phyloP scores from a whole-genome alignment of 2,888 invertebrate species.

The Agrilus mali region DNA sequence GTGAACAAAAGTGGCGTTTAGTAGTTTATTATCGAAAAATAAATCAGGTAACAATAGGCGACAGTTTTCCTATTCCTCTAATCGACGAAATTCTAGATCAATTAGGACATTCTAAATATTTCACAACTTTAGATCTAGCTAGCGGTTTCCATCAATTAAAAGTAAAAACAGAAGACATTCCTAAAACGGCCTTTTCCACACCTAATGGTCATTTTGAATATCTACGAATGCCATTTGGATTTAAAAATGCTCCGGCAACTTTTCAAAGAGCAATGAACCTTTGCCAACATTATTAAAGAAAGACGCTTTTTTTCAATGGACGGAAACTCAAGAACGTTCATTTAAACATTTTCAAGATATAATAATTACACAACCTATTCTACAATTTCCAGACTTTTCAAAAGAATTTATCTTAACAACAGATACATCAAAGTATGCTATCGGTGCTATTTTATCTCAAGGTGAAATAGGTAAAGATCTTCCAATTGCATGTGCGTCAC shows the following conservation, averaged over 20 bases:
- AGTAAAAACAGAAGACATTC: conserved; percentile 6
- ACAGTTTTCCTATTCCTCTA: conserved; percentile 17
- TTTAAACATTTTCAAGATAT: conserved; percentile 2
- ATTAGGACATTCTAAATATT: conserved; percentile 14
- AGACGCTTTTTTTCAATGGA: conserved; percentile 1
- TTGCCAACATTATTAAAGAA: conserved; percentile 12
- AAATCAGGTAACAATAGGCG: no score
- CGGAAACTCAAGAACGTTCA: neutral
- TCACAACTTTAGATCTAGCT: conserved; percentile 10
- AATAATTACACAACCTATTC: no score
- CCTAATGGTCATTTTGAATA: conserved; percentile 17
- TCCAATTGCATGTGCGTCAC: no score
- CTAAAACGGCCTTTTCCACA: conserved; percentile 17
- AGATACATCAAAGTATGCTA: no score
- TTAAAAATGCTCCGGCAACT: conserved; percentile 18
- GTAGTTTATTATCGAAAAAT: no score
- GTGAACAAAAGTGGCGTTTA: no score
- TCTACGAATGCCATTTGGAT: conserved; percentile 17
- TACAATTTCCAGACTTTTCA: no score
- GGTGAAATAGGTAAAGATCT: no score
- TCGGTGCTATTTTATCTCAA: no score
- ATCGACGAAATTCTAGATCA: conserved; percentile 18
- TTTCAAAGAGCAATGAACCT: conserved; percentile 20
- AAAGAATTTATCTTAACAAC: no score
- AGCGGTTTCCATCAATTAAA: conserved; percentile 4